Conservation (phyloP, 1,140 invertebrate species). For the Bombus vancouverensis region DNA sequence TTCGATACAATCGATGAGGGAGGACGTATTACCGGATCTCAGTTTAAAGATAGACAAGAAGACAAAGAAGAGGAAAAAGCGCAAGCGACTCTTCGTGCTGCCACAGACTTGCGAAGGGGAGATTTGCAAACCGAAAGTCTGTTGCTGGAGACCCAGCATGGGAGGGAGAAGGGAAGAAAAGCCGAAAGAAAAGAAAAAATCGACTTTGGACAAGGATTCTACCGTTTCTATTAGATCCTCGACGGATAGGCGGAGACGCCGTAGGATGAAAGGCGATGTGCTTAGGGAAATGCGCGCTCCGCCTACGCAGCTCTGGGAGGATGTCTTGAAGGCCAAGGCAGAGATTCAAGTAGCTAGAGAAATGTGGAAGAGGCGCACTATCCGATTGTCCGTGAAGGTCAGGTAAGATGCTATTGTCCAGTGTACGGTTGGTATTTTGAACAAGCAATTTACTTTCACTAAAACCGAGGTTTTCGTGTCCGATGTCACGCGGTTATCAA, state of each 20-base stretch:
- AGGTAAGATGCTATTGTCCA: not conserved
- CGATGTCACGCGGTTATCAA: too few relatives aligned
- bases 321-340: not conserved
- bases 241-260: not conserved
- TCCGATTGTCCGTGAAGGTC: too few relatives aligned
- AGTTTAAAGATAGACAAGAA: not conserved
- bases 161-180: not conserved
- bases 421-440: not conserved
- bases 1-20: not conserved
- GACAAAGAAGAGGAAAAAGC: constrained; percentile 5
- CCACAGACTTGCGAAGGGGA: constrained; percentile 38
- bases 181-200: not conserved
- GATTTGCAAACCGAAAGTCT: constrained; percentile 45
- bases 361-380: fast-evolving
- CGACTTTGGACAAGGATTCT: not conserved
- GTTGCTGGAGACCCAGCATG: constrained; percentile 1
- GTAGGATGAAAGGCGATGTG: fast-evolving
- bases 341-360: not conserved
- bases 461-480: not conserved
- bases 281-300: not conserved
- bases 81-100: not conserved
- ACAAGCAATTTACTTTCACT: too few relatives aligned
- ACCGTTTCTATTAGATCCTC: not conserved
- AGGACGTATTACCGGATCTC: too few relatives aligned
- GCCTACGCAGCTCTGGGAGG: not conserved